Evolutionary conservation across 1,140 invertebrate species (phyloP), one percentile per base, ranked within the genome.

Genomic region (Brachystomella parvula): DNA sequence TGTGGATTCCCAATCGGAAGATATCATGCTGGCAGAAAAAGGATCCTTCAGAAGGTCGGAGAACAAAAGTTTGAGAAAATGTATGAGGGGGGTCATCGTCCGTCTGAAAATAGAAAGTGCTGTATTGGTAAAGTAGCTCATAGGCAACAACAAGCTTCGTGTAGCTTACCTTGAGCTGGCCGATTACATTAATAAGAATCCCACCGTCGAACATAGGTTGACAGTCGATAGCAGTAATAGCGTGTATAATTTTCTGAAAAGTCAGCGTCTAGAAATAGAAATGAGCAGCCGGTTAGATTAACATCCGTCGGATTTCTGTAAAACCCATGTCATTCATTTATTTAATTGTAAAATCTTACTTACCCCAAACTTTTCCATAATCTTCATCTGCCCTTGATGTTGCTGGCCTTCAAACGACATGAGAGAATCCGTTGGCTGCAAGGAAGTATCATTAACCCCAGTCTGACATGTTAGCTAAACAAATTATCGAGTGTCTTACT

Each of bases 141-240:
- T 44, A 12, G n/a, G 39, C 39, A 44, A 24, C 29, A 26, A 35
- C 26, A 19, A 58, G 21, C 12, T 47, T 63, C 68, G 32, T 2
- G 39, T 61, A 56, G 78, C 76, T 82, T 82, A 94, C 92, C 87
- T 96, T 89, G 75, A 96, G 81, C 81, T 92, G 87, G 74, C 93
- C 94, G 67, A 96, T 81, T 39, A 96, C 93, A 82, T 90, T 92
- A 71, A 96, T 92, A 77, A 96, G 78, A 68, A 96, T 88, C 65
- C 94, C 92, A 49, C 93, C 93, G 81, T 96, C 93, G 76, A 92
- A 93, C 84, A 91, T 96, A 47, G 93, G 94, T 79, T 96, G 94
- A 66, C 89, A 92, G 78, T 96, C 94, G 53, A 95, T 86, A n/a
- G 89, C 86, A 63, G 93, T 94, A 76, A 96, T 88, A 76, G 88